Conservation (phyloP, 2,797 vertebrate genomes). For the Hippocampus kuda region DNA sequence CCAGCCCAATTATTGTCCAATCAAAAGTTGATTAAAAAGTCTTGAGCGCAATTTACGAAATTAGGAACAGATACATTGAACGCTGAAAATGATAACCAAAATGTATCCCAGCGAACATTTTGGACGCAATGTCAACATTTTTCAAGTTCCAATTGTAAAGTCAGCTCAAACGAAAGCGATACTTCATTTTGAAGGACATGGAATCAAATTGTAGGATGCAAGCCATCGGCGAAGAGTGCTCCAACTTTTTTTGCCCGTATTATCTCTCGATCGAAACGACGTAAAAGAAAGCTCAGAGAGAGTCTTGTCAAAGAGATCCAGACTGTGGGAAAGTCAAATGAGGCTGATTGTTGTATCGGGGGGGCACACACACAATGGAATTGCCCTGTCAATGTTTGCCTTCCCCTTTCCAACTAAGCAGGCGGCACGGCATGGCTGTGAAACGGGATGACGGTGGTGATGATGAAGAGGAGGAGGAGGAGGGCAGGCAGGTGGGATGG, state of each 20-base stretch:
- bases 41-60: no score
- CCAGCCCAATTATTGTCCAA: no score
- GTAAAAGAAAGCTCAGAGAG: conserved; percentile 9
- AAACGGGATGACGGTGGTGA: conserved; percentile 24
- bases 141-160: background rate
- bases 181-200: background rate
- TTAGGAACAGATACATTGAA: no score
- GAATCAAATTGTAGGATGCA: background rate
- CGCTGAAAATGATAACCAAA: no score
- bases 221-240: background rate
- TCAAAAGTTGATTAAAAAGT: no score
- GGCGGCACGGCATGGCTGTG: conserved; percentile 33
- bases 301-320: conserved; percentile 28
- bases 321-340: conserved; percentile 71
- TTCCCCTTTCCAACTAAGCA: conserved; percentile 47
- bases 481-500: conserved; percentile 30
- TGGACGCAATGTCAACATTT: no score
- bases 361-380: conserved; percentile 46
- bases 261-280: background rate
- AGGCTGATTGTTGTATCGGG: conserved; percentile 49
- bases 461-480: conserved; percentile 17
- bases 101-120: no score
- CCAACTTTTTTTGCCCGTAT: background rate
- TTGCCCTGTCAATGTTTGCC: conserved; percentile 62
- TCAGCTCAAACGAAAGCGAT: background rate